Percentiles rank a stretch among this genome's conserved stretches.
Evolutionary conservation across 1,140 invertebrate species (phyloP).

Genomic region (Diuraphis noxia): DNA sequence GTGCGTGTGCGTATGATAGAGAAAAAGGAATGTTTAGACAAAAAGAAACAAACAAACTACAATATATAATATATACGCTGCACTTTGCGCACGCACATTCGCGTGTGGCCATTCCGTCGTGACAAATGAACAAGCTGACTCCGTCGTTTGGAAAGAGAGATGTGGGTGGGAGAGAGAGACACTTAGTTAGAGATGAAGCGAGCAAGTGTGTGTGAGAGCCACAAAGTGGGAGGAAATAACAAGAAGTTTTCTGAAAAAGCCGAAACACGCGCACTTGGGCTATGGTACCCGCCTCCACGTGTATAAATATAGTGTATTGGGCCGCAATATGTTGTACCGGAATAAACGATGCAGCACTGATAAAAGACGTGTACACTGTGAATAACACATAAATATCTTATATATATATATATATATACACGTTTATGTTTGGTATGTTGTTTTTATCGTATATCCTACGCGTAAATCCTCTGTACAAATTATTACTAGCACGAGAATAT

Average conservation of each 20-base stretch:
- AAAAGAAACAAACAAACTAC: not conserved
- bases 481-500: not conserved
- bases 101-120: conserved; percentile 37
- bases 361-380: not conserved
- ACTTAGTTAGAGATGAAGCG: too few relatives aligned
- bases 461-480: not conserved
- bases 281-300: not conserved
- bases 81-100: conserved; percentile 33
- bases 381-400: not conserved
- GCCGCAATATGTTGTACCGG: not conserved
- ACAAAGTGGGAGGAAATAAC: not conserved
- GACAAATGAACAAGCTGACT: conserved; percentile 51
- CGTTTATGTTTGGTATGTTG: not conserved
- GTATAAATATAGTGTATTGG: not conserved
- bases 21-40: not conserved
- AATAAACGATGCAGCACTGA: not conserved
- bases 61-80: not conserved
- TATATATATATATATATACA: not conserved
- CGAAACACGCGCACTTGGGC: not conserved
- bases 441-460: not conserved
- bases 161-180: not conserved
- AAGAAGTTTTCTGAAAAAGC: not conserved
- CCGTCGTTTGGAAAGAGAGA: not conserved
- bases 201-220: too few relatives aligned
- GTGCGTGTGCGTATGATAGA: not conserved